These are phyloP conservation scores for Carcina quercana DNA, from an alignment of 2,888 invertebrate genomes.

Conservation along the genomic window DNA sequence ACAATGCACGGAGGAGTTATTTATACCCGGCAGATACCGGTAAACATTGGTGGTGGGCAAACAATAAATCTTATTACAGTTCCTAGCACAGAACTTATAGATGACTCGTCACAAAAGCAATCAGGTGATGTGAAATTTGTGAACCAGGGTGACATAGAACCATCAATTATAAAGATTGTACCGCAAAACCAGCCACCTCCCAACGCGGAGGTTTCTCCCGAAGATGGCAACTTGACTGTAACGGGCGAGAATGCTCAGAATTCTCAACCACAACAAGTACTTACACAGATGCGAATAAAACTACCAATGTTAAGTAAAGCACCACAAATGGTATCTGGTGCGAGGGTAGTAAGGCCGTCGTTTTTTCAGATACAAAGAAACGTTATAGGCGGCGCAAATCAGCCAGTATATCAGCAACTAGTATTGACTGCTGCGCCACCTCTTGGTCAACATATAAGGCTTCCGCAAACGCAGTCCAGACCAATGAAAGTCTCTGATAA, in stretches of 20 bases:
- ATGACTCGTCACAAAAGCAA: constrained; percentile 56
- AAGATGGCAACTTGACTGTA: constrained; percentile 40
- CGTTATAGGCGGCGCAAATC: constrained; percentile 72
- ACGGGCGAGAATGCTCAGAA: constrained; percentile 41
- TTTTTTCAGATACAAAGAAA: constrained; percentile 77
- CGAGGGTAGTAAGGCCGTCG: constrained; percentile 70
- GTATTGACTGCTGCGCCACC: constrained; percentile 66
- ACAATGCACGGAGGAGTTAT: constrained; percentile 81
- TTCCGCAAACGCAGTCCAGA: constrained; percentile 46
- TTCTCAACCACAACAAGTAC: constrained; percentile 50
- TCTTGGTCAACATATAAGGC: constrained; percentile 55
- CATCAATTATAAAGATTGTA: constrained; percentile 63
- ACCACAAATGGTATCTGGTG: constrained; percentile 71
- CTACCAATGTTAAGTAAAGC: constrained; percentile 68
- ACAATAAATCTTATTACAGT: constrained; percentile 75
- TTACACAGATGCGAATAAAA: constrained; percentile 71
- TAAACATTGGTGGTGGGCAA: constrained; percentile 72
- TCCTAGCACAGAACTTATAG: constrained; percentile 59
- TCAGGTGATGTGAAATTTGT: constrained; percentile 34
- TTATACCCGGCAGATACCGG: constrained; percentile 82
- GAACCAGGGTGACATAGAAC: constrained; percentile 48
- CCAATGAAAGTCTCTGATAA: constrained; percentile 43
- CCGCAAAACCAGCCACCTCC: constrained; percentile 44
- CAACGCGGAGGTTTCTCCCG: constrained; percentile 34
- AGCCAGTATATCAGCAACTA: constrained; percentile 67